Evolutionary conservation across 2,888 invertebrate species (phyloP).

Genomic region (Spodoptera littoralis): DNA sequence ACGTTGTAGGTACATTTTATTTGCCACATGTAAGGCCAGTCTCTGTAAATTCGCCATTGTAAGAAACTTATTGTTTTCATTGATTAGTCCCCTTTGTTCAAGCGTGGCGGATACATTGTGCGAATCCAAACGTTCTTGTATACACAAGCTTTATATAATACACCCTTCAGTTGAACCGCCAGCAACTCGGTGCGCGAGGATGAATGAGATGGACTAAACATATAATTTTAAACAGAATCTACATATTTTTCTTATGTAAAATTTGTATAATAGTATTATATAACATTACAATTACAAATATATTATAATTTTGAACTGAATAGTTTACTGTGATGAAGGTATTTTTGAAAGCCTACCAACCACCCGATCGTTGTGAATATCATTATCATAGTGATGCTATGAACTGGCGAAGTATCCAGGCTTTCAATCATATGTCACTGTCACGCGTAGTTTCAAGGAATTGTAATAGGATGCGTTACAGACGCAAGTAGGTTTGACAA

Average conservation of each 20-base stretch:
- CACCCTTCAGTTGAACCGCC: slow-evolving; percentile 25
- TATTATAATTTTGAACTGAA: slow-evolving; percentile 11
- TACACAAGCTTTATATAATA: neutral
- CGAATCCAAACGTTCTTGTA: slow-evolving; percentile 22
- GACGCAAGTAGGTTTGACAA: slow-evolving; percentile 75
- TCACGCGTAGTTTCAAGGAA: slow-evolving; percentile 52
- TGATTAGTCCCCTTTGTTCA: slow-evolving; percentile 40
- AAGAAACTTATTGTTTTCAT: slow-evolving; percentile 19
- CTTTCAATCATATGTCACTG: slow-evolving; percentile 19
- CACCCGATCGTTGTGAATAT: slow-evolving; percentile 3
- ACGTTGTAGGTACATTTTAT: slow-evolving; percentile 38
- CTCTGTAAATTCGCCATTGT: slow-evolving; percentile 39
- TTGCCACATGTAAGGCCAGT: slow-evolving; percentile 46
- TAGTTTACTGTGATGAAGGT: slow-evolving; percentile 11
- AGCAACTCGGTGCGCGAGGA: slow-evolving; percentile 11
- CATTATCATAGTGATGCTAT: neutral
- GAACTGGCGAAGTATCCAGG: neutral
- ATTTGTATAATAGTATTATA: slow-evolving; percentile 5
- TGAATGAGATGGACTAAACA: slow-evolving; percentile 2
- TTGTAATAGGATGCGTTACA: slow-evolving; percentile 52
- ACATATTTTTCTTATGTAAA: slow-evolving; percentile 27
- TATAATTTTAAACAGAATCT: slow-evolving; percentile 11
- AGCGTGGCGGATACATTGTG: slow-evolving; percentile 34
- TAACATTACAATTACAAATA: slow-evolving; percentile 16
- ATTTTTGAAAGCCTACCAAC: slow-evolving; percentile 21